These are phyloP conservation scores for Naso thynnoides DNA, from an alignment of 2,797 vertebrate species.

Conservation along the genomic window DNA sequence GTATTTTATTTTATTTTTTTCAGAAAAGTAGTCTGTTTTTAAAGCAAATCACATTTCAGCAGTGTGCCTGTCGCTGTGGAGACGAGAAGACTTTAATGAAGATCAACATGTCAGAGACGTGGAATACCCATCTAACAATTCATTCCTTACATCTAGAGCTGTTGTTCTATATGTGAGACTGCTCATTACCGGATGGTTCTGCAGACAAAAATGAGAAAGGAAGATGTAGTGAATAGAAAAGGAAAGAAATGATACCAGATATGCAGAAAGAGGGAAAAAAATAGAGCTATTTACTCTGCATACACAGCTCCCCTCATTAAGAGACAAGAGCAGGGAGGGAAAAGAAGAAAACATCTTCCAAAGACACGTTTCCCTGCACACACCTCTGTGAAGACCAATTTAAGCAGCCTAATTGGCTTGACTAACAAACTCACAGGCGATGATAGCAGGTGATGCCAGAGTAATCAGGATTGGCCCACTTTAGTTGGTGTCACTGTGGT, in stretches of 20 bases:
- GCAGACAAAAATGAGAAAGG: constrained; percentile 55
- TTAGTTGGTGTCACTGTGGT: constrained; percentile 23
- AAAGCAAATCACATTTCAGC: constrained; percentile 57
- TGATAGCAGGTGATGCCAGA: constrained; percentile 63
- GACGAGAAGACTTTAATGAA: constrained; percentile 72
- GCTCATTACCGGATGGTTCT: constrained; percentile 72
- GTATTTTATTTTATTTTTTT: constrained; percentile 65
- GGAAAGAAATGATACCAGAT: constrained; percentile 47
- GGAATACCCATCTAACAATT: constrained; percentile 64
- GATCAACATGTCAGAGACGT: constrained; percentile 68
- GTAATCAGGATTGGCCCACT: constrained; percentile 44
- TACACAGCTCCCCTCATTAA: constrained; percentile 60
- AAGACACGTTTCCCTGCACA: constrained; percentile 36
- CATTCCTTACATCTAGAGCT: constrained; percentile 58
- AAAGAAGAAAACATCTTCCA: constrained; percentile 58
- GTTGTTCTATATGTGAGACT: constrained; percentile 61
- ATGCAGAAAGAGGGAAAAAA: constrained; percentile 25
- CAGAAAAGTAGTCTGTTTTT: constrained; percentile 43
- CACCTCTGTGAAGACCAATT: constrained; percentile 67
- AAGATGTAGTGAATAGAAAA: constrained; percentile 36
- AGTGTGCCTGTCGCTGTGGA: constrained; percentile 43
- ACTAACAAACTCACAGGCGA: constrained; percentile 68
- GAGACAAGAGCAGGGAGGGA: constrained; percentile 52
- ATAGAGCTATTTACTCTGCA: constrained; percentile 52
- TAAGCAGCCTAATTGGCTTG: constrained; percentile 74